Evolutionary conservation across 2,113 vertebrate species (phyloP).

Genomic region (Charadrius vociferus): DNA sequence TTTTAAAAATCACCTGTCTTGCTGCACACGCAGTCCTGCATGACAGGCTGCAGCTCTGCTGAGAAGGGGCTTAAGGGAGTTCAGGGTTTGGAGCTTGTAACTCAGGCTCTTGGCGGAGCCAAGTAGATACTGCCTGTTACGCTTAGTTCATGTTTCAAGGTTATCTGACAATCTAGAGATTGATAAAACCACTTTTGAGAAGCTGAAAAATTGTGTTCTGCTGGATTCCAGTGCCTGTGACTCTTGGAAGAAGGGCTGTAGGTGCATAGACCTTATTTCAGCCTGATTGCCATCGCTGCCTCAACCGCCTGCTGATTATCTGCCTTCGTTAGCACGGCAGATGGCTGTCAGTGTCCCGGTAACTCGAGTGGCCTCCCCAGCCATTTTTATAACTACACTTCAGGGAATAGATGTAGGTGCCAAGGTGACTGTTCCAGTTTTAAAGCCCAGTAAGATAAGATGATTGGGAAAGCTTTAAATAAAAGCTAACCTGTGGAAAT

Average conservation of each 20-base stretch:
- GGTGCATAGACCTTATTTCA: not conserved
- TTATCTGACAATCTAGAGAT: not conserved
- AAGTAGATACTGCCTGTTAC: not conserved
- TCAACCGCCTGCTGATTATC: not conserved
- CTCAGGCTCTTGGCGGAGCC: not conserved
- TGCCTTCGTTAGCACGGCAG: not conserved
- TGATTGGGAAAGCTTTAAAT: constrained; percentile 69
- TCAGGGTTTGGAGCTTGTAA: not conserved
- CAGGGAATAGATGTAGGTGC: constrained; percentile 5
- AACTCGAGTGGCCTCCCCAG: constrained; percentile 14
- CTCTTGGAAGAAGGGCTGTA: not conserved
- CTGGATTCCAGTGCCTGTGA: not conserved
- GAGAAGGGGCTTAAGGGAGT: not conserved
- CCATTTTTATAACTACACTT: constrained; percentile 30
- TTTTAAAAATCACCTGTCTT: fast-evolving
- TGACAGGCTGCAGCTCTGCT: not conserved
- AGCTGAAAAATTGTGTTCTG: not conserved
- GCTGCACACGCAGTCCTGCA: fast-evolving
- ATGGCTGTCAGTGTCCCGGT: not conserved
- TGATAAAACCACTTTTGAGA: not conserved
- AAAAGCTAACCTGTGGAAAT: constrained; percentile 62
- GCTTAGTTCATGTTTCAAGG: not conserved
- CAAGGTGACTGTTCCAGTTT: constrained; percentile 58
- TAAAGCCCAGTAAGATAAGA: constrained; percentile 60
- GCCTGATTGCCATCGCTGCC: not conserved